phyloP scores from a whole-genome alignment of 2,113 vertebrate genomes.

The Pavo muticus region DNA sequence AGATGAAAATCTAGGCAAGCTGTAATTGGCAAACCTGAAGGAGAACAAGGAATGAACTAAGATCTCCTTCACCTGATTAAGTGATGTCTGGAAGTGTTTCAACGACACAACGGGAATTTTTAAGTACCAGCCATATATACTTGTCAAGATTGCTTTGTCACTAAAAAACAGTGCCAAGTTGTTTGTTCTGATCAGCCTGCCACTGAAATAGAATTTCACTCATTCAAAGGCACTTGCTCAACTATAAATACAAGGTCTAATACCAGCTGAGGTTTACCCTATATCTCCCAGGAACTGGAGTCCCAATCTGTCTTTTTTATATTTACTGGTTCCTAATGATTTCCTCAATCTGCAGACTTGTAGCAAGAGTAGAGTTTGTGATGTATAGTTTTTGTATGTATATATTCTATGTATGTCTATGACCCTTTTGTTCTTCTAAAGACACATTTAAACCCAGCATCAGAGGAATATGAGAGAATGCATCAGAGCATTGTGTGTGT shows the following conservation, averaged over 20 bases:
- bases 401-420: not conserved
- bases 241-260: not conserved
- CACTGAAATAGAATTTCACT: not conserved
- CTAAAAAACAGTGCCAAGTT: conserved; percentile 24
- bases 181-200: not conserved
- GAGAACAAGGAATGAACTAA: conserved; percentile 13
- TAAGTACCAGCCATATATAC: conserved; percentile 22
- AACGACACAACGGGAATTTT: not conserved
- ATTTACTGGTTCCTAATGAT: not conserved
- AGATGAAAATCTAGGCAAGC: conserved; percentile 12
- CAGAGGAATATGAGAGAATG: not conserved
- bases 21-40: conserved; percentile 36
- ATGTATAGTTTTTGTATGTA: not conserved
- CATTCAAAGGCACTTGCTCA: conserved; percentile 4
- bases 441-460: not conserved
- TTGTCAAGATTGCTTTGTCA: conserved; percentile 37
- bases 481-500: not conserved
- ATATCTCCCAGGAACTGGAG: not conserved
- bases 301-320: not conserved
- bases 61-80: conserved; percentile 59
- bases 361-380: not conserved
- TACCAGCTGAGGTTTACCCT: not conserved
- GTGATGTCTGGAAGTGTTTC: conserved; percentile 39
- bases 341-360: not conserved
- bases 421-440: not conserved